Evolutionary conservation across 2,797 vertebrate genomes (phyloP), one percentile per base, ranked within the genome.

Genomic region (Somateria mollissima): DNA sequence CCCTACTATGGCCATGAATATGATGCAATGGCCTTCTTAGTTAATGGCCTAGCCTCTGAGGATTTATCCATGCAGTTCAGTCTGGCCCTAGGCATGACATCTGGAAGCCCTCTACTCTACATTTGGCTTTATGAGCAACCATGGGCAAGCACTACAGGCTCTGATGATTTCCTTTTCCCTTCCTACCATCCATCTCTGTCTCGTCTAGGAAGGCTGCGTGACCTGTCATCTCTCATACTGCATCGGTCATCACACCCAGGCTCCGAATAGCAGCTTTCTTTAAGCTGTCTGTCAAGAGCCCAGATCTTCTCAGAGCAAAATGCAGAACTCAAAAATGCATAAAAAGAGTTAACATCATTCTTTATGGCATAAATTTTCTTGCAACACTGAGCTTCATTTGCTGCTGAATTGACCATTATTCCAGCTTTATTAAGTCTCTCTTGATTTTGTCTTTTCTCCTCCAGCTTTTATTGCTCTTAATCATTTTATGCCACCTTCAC

Each of bases 391-490:
- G 0, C 93, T 84, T 93, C 89, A 87, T 76, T 92, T 94, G 64
- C 36, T 78, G 41, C 30, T 82, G 75, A 72, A 76, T 71, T 89
- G 47, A 56, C 39, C 67, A 79, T 89, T 92, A 87, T 53, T 87
- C 64, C 77, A 84, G 51, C 51, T 90, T 79, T 90, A 84, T 90
- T 85, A 91, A 12, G n/a, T 74, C 47, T 14, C 67, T 30, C 75
- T 84, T 84, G 58, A 83, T 93, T 90, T 90, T 92, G 66, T 65
- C 34, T 81, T 81, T 90, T 85, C 64, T 94, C 47, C 36, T 90
- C 36, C 41, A 89, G 74, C 20, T 79, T 90, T 89, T 93, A 89
- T 92, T 78, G 60, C 47, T 84, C 41, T 70, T 76, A 79, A 89
- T 94, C 56, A 76, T 87, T 76, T 91, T 71, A 57, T 57, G n/a